Conservation (phyloP, 2,888 invertebrate species). For the Argyresthia goedartella region DNA sequence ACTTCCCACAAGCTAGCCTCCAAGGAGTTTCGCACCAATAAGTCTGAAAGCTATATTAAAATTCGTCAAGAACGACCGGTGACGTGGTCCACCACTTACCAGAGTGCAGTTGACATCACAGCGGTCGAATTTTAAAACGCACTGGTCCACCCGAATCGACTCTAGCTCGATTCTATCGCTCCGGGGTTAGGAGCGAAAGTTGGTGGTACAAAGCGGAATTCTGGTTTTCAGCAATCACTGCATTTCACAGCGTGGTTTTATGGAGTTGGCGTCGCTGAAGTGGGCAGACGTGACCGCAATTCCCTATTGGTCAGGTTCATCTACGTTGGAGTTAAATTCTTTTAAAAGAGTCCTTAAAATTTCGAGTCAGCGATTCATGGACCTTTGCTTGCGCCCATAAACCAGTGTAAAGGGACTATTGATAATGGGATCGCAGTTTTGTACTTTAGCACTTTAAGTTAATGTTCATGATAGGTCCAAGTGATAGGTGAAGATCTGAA, state of each 20-base stretch:
- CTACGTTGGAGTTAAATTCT: constrained; percentile 11
- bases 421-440: too few species aligned
- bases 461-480: too few species aligned
- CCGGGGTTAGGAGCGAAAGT: too few species aligned
- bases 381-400: neutral
- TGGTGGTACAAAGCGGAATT: too few species aligned
- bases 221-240: neutral
- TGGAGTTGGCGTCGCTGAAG: constrained; percentile 17
- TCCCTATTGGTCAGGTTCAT: constrained; percentile 24
- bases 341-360: constrained; percentile 2
- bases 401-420: too few species aligned
- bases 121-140: neutral
- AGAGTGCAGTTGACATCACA: neutral
- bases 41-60: neutral
- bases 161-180: too few species aligned
- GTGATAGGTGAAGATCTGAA: too few species aligned
- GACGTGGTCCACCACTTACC: neutral
- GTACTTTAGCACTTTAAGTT: too few species aligned
- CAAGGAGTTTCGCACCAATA: too few species aligned
- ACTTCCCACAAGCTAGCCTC: too few species aligned
- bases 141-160: neutral
- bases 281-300: constrained; percentile 48
- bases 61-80: constrained; percentile 1
- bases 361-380: neutral
- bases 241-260: constrained; percentile 9